Conservation (phyloP, 2,888 invertebrate species). For the Campaea margaritaria region DNA sequence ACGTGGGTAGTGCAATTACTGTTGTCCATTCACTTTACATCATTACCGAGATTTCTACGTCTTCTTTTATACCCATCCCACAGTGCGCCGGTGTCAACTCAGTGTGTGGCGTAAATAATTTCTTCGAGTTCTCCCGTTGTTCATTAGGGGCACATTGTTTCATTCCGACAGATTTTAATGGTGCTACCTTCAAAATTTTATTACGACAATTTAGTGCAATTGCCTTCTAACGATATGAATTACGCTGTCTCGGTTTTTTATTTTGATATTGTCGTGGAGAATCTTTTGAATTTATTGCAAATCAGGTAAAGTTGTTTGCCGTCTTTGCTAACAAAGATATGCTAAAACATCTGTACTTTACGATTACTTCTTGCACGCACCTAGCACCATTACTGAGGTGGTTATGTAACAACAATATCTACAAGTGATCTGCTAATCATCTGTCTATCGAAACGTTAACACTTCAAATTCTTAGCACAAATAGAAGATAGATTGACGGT, state of each 20-base stretch:
- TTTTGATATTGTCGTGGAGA: slow-evolving; percentile 36
- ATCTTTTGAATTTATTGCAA: slow-evolving; percentile 34
- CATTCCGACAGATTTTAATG: slow-evolving; percentile 70
- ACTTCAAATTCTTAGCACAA: slow-evolving; percentile 77
- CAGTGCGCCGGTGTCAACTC: slow-evolving; percentile 58
- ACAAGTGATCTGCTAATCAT: slow-evolving; percentile 77
- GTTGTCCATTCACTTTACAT: slow-evolving; percentile 81
- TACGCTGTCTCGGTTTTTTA: slow-evolving; percentile 49
- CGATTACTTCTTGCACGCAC: slow-evolving; percentile 63
- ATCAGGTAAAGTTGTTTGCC: slow-evolving; percentile 46
- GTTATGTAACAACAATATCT: slow-evolving; percentile 75
- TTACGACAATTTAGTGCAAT: slow-evolving; percentile 69
- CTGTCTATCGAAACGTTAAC: slow-evolving; percentile 71
- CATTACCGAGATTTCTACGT: slow-evolving; percentile 79
- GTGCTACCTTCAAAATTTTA: slow-evolving; percentile 71
- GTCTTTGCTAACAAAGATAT: slow-evolving; percentile 68
- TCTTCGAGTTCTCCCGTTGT: slow-evolving; percentile 66
- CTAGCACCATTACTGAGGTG: slow-evolving; percentile 67
- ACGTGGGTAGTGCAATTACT: slow-evolving; percentile 74
- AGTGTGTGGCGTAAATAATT: slow-evolving; percentile 82
- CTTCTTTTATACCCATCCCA: slow-evolving; percentile 73
- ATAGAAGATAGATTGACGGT: slow-evolving; percentile 63
- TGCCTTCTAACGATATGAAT: slow-evolving; percentile 58
- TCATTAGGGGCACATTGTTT: slow-evolving; percentile 79
- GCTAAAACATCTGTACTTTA: slow-evolving; percentile 70